Base-by-base conservation (phyloP, 2,888 invertebrate genomes). In the Sceliomorpha sp. region DNA sequence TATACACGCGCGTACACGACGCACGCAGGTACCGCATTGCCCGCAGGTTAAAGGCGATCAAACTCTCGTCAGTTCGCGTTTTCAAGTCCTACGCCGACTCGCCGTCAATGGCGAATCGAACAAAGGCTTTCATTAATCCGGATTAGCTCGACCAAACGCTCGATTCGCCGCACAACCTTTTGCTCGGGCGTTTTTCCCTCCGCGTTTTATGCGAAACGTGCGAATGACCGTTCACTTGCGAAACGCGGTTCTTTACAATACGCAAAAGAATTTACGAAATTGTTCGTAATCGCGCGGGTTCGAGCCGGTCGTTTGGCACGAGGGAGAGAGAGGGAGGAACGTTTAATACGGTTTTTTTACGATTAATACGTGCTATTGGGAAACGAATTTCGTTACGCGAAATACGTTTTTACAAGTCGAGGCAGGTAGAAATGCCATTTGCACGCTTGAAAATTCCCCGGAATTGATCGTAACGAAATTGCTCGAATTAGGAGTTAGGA, bases 61-160 rank as follows among this genome's bases (percentile, higher is more conserved):
- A 20, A 20, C 20, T 20, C 20, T 20, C 20, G 20, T 20, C 20
- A 20, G 20, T 20, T 5, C 5, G 20, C 5, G 20, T 20, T 4
- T 20, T 20, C 20, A 20, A 20, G n/a, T 20, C 20, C 20, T 20
- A 5, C 20, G 5, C 20, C 20, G 20, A 20, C 20, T 20, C 20
- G 20, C 20, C 20, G 2, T 20, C 5, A 20, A 20, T 20, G 20
- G 3, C 20, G 20, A 10, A 26, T 27, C 26, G 27, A 26, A 36
- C 27, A 7, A 36, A 29, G 29, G 9, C 29, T 29, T 29, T 29
- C 29, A 29, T 29, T 29, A 29, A 29, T 29, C 9, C 29, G 9
- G 29, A 29, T 29, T 29, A 29, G 2, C 8, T 2, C 2, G 8
- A 29, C 9, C 9, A 29, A n/a, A n/a, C 7, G 7, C 2, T 29